A percentile compares a stretch with the other conserved stretches of the same genome.
phyloP scores from a whole-genome alignment of 2,888 invertebrate species.

The Hydrotaea cyrtoneurina region DNA sequence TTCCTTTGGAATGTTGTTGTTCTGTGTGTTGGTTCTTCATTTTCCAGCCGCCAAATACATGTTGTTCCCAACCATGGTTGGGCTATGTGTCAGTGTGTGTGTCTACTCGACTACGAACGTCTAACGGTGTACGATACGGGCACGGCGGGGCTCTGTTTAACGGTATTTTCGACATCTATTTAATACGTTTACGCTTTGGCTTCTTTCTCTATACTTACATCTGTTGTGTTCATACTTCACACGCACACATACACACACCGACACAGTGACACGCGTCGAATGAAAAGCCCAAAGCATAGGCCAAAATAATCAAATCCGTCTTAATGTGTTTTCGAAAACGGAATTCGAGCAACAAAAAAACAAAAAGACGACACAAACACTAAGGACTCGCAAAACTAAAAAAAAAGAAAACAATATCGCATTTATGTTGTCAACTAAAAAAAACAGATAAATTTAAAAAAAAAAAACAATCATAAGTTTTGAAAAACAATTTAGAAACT shows the following conservation, averaged over 20 bases:
- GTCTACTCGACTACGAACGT: not conserved
- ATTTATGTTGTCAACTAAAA: not conserved
- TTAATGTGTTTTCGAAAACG: slow-evolving; percentile 22
- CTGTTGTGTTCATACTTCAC: not conserved
- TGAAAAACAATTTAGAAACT: too few species aligned
- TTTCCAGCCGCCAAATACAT: slow-evolving; percentile 50
- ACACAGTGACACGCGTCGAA: slow-evolving; percentile 16
- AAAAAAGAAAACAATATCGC: not conserved
- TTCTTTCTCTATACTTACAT: not conserved
- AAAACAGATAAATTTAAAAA: too few species aligned
- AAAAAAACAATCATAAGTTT: not conserved
- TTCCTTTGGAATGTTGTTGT: too few species aligned
- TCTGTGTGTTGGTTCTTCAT: slow-evolving; percentile 8
- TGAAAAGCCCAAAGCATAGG: slow-evolving; percentile 27
- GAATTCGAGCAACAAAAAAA: slow-evolving; percentile 5
- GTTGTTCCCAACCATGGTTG: slow-evolving; percentile 43
- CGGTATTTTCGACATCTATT: not conserved
- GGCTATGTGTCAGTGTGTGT: slow-evolving; percentile 22
- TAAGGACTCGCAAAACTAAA: not conserved
- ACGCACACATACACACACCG: slow-evolving; percentile 19
- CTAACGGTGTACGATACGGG: not conserved
- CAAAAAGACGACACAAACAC: not conserved
- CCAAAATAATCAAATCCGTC: slow-evolving; percentile 31
- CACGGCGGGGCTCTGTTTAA: not conserved
- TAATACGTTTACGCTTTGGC: slow-evolving; percentile 25